A percentile compares a stretch with the other conserved stretches of the same genome.
Conservation (phyloP, 2,113 vertebrate genomes). For the Pleuronectes platessa region DNA sequence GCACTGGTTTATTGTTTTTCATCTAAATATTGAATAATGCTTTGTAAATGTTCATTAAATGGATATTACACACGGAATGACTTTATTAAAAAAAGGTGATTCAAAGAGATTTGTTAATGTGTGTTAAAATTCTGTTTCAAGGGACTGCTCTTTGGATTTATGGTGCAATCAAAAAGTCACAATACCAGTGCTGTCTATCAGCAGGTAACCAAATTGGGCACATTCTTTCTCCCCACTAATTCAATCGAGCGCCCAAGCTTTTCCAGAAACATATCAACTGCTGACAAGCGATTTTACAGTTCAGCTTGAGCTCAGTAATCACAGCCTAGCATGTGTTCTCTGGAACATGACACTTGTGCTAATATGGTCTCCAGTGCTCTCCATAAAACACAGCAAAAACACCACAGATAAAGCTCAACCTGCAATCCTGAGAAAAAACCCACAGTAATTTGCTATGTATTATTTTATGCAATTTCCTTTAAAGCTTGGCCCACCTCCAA, state of each 20-base stretch:
- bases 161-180: constrained; percentile 47
- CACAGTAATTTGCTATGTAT: constrained; percentile 64
- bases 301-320: constrained; percentile 75
- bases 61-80: constrained; percentile 10
- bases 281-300: constrained; percentile 81
- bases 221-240: constrained; percentile 70
- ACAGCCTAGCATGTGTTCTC: constrained; percentile 75
- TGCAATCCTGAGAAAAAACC: constrained; percentile 45
- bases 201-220: constrained; percentile 68
- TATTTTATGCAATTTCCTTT: constrained; percentile 66
- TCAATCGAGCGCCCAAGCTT: constrained; percentile 74
- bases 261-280: constrained; percentile 78
- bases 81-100: background rate
- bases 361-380: constrained; percentile 76
- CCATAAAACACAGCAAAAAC: constrained; percentile 67
- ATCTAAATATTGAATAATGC: constrained; percentile 30
- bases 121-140: constrained; percentile 11
- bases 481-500: constrained; percentile 39
- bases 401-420: constrained; percentile 60
- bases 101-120: background rate
- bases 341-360: constrained; percentile 75
- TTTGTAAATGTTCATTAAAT: constrained; percentile 40
- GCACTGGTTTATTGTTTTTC: constrained; percentile 2
- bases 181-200: constrained; percentile 52
- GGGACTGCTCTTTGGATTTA: constrained; percentile 27